Percentiles rank a stretch among this genome's conserved stretches.
Conservation (phyloP, 2,888 invertebrate species). For the Diarsia dahlii region DNA sequence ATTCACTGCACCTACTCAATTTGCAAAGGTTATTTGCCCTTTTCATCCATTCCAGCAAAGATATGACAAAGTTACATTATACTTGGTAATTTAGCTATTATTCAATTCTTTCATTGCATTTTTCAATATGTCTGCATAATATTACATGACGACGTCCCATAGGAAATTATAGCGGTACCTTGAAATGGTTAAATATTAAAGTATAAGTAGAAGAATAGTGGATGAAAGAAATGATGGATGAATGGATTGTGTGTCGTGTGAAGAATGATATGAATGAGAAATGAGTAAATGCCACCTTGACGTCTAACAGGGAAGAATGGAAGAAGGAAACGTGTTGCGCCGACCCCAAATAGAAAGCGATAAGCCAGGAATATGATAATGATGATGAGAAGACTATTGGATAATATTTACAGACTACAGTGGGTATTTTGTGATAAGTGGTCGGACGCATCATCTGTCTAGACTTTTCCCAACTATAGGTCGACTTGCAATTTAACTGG, state of each 20-base stretch:
- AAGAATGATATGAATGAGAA: too few relatives aligned
- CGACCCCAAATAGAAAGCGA: too few relatives aligned
- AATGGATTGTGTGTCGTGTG: too few relatives aligned
- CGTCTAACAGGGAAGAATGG: too few relatives aligned
- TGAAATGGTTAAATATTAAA: conserved; percentile 34
- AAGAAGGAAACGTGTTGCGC: too few relatives aligned
- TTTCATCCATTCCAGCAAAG: background rate
- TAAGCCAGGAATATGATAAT: too few relatives aligned
- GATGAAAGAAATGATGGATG: too few relatives aligned
- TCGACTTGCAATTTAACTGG: too few relatives aligned
- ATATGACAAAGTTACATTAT: conserved; percentile 29
- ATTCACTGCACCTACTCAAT: background rate
- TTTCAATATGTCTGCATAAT: conserved; percentile 41
- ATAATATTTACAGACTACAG: background rate
- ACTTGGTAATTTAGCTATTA: conserved; percentile 45
- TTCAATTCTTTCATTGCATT: conserved; percentile 45
- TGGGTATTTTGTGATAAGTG: too few relatives aligned
- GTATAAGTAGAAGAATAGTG: background rate
- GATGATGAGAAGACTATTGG: too few relatives aligned
- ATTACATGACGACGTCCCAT: conserved; percentile 30
- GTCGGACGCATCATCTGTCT: background rate
- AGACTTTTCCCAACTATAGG: background rate
- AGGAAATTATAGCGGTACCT: conserved; percentile 37
- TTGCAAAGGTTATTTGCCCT: background rate
- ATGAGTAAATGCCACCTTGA: too few relatives aligned